Base-by-base conservation (phyloP, 2,113 vertebrate species). In the Eclectus roratus region DNA sequence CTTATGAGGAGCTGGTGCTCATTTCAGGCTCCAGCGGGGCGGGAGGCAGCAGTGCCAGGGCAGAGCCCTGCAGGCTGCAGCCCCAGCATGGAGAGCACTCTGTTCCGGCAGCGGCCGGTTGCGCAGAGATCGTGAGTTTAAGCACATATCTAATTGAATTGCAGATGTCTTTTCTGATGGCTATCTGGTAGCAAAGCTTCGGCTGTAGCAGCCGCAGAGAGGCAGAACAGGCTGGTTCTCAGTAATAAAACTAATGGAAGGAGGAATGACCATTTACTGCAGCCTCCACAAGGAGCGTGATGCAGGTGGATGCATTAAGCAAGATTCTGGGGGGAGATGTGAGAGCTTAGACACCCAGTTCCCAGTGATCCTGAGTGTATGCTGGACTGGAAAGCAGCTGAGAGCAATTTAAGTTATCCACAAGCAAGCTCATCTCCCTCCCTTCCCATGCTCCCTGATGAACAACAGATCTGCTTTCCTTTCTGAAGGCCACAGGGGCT, bases 81-180 rank as follows among this genome's bases (percentile, higher is more conserved):
- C 35, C 58, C 37, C 6, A 1, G 74, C 82, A 13, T 0, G 17
- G 80, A 94, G 72, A 69, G 47, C 78, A 80, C 55, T 3, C 37
- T 37, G 47, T 23, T 86, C 90, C 44, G n/a, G 85, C 92, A 88
- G 56, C 0, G 0, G 65, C 56, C 1, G 1, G 80, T 55, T 86
- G 44, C 61, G 24, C 27, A 37, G 80, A 81, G 88, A 76, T 76
- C 35, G 1, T 16, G 88, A 91, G 90, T 84, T 86, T 81, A 78
- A 85, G 83, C 92, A 91, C 92, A 92, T 65, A 87, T 52, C 88
- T 94, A 90, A 94, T 94, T 93, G 93, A 96, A 95, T 93, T 96
- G 96, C 96, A 97, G 93, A 96, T 96, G 80, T 79, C 93, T 91
- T 72, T 89, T 87, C 85, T 58, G 92, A 94, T 89, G 90, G 91